Percentiles rank a stretch among this genome's conserved stretches.
phyloP scores from a whole-genome alignment of 2,888 invertebrate species.

The Acleris holmiana region DNA sequence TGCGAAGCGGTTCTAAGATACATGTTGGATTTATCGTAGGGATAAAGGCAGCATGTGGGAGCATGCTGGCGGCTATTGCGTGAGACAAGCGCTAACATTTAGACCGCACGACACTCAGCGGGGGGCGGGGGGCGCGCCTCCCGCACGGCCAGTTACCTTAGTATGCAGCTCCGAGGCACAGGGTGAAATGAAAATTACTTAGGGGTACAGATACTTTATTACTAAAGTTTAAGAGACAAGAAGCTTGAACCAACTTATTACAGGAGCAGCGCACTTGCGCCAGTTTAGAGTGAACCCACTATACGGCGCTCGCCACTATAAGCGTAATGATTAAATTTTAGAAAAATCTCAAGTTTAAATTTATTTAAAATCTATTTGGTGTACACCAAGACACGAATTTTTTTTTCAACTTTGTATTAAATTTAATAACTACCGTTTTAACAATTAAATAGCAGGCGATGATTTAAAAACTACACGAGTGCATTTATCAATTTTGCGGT shows the following conservation, averaged over 20 bases:
- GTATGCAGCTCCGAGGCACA: slow-evolving; percentile 73
- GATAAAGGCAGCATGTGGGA: slow-evolving; percentile 12
- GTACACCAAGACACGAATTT: slow-evolving; percentile 70
- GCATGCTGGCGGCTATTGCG: neutral
- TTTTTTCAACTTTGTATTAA: slow-evolving; percentile 51
- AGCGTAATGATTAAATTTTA: slow-evolving; percentile 65
- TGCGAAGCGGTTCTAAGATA: neutral
- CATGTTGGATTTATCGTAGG: slow-evolving; percentile 9
- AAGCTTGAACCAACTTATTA: slow-evolving; percentile 63
- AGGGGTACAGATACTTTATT: slow-evolving; percentile 84
- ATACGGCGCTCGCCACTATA: slow-evolving; percentile 70
- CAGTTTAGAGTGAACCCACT: slow-evolving; percentile 43
- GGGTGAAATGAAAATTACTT: slow-evolving; percentile 82
- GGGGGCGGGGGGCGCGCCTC: slow-evolving; percentile 49
- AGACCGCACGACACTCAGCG: slow-evolving; percentile 68
- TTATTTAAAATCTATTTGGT: slow-evolving; percentile 58
- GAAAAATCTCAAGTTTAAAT: slow-evolving; percentile 55
- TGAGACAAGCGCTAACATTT: slow-evolving; percentile 70
- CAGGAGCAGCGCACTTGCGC: slow-evolving; percentile 17
- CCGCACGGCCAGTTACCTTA: slow-evolving; percentile 72
- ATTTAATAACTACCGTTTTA: slow-evolving; percentile 63
- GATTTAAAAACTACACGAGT: slow-evolving; percentile 72
- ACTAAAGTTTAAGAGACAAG: slow-evolving; percentile 76
- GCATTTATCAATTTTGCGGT: slow-evolving; percentile 51
- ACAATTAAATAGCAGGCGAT: slow-evolving; percentile 74